Base-by-base conservation (phyloP, 2,113 vertebrate species). In the Plestiodon gilberti region DNA sequence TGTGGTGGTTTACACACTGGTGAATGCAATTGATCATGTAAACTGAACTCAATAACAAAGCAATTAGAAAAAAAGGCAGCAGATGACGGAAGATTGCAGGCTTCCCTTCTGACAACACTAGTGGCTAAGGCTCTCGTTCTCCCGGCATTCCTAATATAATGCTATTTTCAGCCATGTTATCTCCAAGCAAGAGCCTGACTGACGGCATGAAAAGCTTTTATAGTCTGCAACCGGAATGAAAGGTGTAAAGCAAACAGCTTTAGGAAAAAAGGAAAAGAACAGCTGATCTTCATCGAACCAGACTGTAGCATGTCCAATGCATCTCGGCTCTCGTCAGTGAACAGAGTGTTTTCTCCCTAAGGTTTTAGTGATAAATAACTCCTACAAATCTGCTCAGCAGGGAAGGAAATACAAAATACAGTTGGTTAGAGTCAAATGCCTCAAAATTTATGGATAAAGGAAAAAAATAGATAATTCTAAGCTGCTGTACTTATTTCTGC, bases 21-120 rank as follows among this genome's bases (percentile, higher is more conserved):
- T 82, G 90, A 85, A 25, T 1, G 11, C 77, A 88, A 78, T 52
- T 74, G 75, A 92, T 92, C 59, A 55, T 65, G 52, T 86, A 91
- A 91, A 86, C 87, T 91, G 90, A 90, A 89, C 86, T 93, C 90
- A 94, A 94, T 95, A 92, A 91, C 91, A 94, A 91, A 64, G 61
- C 65, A 92, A 94, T 91, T 77, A 90, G 81, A 93, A 95, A 95
- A 48, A 95, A 79, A 95, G 80, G 76, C 88, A 90, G 92, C 84
- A 91, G 30, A 89, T 85, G 84, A 91, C 28, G 88, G 86, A 64
- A 94, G 84, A 90, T 87, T 86, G 69, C 43, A 61, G 13, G 83
- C 33, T 85, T 85, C 43, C 79, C 81, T 43, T 93, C 82, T 92
- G 87, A 92, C 76, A 94, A 88, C 0, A n/a, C 86, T 59, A 76